Evolutionary conservation across 2,113 vertebrate species (phyloP).

Genomic region (Plestiodon gilberti): DNA sequence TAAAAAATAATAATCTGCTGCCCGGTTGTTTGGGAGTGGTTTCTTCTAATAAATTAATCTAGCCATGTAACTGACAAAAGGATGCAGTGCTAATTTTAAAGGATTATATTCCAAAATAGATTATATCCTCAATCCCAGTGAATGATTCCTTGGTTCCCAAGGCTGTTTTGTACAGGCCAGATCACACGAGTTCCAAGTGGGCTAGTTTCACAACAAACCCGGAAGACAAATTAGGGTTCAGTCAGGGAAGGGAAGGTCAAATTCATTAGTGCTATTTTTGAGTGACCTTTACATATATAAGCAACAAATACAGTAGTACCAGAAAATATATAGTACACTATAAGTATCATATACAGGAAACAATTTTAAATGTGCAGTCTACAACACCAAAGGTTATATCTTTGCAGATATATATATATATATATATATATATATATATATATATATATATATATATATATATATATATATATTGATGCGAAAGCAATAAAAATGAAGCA

Average conservation of each 20-base stretch:
- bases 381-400: background rate
- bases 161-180: background rate
- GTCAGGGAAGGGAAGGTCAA: background rate
- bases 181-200: background rate
- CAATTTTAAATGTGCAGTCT: background rate
- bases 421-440: too few species aligned
- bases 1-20: background rate
- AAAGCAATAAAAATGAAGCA: background rate
- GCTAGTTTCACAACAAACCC: background rate
- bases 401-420: background rate
- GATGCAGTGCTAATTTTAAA: background rate
- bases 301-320: background rate
- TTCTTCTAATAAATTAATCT: background rate
- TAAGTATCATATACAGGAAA: background rate
- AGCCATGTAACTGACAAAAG: background rate
- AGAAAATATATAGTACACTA: background rate
- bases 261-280: background rate
- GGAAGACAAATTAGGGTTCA: background rate
- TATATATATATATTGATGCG: too few species aligned
- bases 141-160: background rate
- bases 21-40: too few species aligned
- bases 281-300: background rate
- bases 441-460: too few species aligned
- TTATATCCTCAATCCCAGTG: background rate
- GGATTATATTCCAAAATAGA: background rate